Conservation (phyloP, 2,113 vertebrate species). For the Eleginops maclovinus region DNA sequence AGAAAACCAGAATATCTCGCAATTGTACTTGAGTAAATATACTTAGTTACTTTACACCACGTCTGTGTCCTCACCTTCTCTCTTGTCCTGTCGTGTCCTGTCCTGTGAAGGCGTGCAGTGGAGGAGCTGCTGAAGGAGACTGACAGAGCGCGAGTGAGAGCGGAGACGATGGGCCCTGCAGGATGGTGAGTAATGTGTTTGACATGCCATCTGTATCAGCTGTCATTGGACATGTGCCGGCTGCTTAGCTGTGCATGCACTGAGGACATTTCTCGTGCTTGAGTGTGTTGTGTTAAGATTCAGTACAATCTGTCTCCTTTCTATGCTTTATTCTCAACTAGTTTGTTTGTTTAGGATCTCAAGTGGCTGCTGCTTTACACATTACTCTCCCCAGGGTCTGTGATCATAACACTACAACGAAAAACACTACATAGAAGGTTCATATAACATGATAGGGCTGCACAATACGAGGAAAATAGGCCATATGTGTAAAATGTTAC, state of each 20-base stretch:
- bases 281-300: background rate
- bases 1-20: too few relatives aligned
- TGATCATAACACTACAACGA: background rate
- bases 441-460: background rate
- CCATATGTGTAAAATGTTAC: background rate
- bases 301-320: background rate
- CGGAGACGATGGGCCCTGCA: slow-evolving; percentile 97
- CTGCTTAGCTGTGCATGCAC: background rate
- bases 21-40: too few relatives aligned
- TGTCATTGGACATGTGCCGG: background rate
- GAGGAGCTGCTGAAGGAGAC: slow-evolving; percentile 96
- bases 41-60: too few relatives aligned
- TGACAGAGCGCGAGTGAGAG: slow-evolving; percentile 91
- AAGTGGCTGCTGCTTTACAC: background rate
- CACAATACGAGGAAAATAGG: too few relatives aligned
- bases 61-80: too few relatives aligned
- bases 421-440: background rate
- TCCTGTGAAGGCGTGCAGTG: slow-evolving; percentile 89
- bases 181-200: slow-evolving; percentile 89
- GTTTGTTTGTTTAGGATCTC: background rate
- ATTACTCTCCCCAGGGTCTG: too few relatives aligned
- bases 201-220: slow-evolving; percentile 29
- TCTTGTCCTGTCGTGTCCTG: too few relatives aligned
- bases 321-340: background rate
- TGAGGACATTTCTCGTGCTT: background rate